These are phyloP conservation scores for Astropecten irregularis DNA, from an alignment of 53 echinoderm and acorn worm genomes.

Conservation along the genomic window DNA sequence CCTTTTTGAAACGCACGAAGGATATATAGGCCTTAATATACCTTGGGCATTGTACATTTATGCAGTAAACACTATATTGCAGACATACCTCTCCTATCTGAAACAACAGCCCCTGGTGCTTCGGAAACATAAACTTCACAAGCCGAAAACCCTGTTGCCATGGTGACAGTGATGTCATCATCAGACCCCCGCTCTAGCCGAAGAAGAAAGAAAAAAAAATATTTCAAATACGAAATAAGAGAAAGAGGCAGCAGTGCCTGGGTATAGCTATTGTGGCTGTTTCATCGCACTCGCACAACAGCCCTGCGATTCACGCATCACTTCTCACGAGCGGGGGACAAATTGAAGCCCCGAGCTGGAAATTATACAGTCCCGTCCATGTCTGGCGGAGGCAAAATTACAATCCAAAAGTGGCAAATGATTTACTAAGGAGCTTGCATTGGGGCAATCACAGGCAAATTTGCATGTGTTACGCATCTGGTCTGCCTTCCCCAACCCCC, in stretches of 20 bases:
- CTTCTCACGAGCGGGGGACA: neutral
- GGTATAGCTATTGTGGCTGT: neutral
- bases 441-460: too few species aligned
- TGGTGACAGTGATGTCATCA: slow-evolving; percentile 40
- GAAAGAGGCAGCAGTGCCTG: neutral
- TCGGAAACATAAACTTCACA: slow-evolving; percentile 1
- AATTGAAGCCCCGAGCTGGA: slow-evolving; percentile 6
- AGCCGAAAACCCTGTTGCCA: slow-evolving; percentile 5
- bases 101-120: slow-evolving; percentile 5
- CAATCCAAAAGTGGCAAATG: too few species aligned
- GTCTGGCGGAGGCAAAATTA: too few species aligned
- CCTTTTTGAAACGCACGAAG: too few species aligned
- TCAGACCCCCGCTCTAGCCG: neutral
- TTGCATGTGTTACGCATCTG: too few species aligned
- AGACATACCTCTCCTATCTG: slow-evolving; percentile 12
- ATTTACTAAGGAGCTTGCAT: too few species aligned
- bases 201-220: neutral
- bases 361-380: slow-evolving; percentile 5
- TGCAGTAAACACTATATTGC: slow-evolving; percentile 3
- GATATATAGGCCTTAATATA: too few species aligned
- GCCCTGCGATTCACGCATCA: neutral
- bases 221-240: too few species aligned
- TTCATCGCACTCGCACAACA: neutral
- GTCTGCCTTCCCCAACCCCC: too few species aligned
- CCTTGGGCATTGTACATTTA: too few species aligned